phyloP scores from a whole-genome alignment of 2,113 vertebrate species.

The Rhipidura dahli region DNA sequence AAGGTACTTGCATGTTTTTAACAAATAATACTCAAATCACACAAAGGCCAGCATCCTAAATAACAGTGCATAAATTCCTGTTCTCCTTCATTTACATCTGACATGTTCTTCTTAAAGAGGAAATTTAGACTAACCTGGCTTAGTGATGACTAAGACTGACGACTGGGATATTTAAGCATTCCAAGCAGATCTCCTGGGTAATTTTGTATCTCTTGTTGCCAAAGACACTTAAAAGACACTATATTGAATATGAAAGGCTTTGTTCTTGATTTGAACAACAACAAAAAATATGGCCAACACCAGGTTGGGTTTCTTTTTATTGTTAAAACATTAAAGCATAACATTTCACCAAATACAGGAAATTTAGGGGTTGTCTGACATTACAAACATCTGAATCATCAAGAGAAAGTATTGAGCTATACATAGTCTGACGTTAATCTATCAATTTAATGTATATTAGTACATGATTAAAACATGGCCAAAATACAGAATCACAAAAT shows the following conservation, averaged over 20 bases:
- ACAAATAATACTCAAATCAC: background rate
- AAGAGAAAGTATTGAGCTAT: conserved; percentile 47
- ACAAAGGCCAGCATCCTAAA: background rate
- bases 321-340: conserved; percentile 67
- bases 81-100: background rate
- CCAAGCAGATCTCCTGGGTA: background rate
- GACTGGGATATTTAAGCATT: background rate
- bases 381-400: conserved; percentile 50
- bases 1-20: background rate
- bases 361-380: conserved; percentile 11
- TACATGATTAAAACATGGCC: conserved; percentile 60
- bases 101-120: background rate
- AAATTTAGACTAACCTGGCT: background rate
- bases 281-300: background rate
- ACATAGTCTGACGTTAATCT: conserved; percentile 20
- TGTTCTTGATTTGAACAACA: background rate
- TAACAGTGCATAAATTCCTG: background rate
- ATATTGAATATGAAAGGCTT: background rate
- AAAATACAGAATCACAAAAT: conserved; percentile 55
- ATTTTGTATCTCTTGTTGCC: background rate
- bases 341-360: conserved; percentile 61
- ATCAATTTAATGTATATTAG: conserved; percentile 51
- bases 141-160: background rate
- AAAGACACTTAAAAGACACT: background rate
- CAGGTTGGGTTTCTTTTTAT: conserved; percentile 57